Evolutionary conservation across 2,797 vertebrate genomes (phyloP), one percentile per base, ranked within the genome.

Genomic region (Phrynocephalus vlangalii): DNA sequence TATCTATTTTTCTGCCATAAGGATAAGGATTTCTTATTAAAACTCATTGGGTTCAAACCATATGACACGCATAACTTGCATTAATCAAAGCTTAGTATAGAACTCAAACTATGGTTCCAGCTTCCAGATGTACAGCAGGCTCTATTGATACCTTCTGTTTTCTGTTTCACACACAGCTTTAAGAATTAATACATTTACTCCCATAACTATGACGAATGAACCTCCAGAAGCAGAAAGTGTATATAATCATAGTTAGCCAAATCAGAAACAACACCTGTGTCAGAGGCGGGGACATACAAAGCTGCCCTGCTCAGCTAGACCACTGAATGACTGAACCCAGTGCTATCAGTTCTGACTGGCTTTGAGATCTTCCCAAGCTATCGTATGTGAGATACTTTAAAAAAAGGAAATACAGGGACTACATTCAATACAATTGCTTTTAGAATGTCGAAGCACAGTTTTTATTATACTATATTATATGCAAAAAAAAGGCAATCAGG

Each of bases 11-110:
- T 28, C 75, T 71, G 26, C 28, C 63, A 78, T 87, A 71, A 60
- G 24, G 24, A 85, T 52, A 78, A 50, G 66, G 5, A 28, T 79
- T 15, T 70, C 6, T 72, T 88, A 50, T 33, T 88, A 24, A 88
- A 87, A 84, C 16, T 10, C 26, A 44, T 15, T 78, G 66, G n/a
- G 67, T 78, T 77, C 16, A 82, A 30, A 68, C 20, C 68, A 38
- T 44, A 44, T 3, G 52, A n/a, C 30, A 82, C 26, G 71, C 30
- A 71, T 71, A 15, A 63, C 48, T 82, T 82, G 50, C 13, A 75
- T 11, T 71, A 84, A 26, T 24, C 24, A 28, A 1, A 60, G 13
- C 60, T 72, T 73, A 60, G 13, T 60, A 56, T 60, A 60, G 22
- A 73, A 73, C 18, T 28, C 22, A 76, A 84, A n/a, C 26, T 26